Evolutionary conservation across 2,113 vertebrate species (phyloP).

Genomic region (Penelope pileata): DNA sequence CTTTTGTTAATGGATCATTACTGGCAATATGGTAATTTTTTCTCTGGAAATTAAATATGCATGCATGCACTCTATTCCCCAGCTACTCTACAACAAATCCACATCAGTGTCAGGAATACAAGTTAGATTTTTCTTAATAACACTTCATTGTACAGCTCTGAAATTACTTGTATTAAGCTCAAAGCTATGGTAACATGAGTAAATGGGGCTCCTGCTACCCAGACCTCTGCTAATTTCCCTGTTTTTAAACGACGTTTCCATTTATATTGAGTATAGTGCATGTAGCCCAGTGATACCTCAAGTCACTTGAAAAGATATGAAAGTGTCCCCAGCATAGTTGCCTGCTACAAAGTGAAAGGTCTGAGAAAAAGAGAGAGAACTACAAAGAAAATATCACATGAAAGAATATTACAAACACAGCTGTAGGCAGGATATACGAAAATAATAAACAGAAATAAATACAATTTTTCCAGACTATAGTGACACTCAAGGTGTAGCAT

Average conservation of each 20-base stretch:
- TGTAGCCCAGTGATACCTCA: neutral
- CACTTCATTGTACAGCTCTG: neutral
- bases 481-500: neutral
- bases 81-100: neutral
- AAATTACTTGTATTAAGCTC: neutral
- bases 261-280: neutral
- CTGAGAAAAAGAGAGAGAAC: neutral
- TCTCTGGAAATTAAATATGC: slow-evolving; percentile 5
- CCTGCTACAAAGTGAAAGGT: neutral
- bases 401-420: neutral
- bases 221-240: neutral
- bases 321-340: neutral
- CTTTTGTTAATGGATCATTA: neutral
- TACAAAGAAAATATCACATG: neutral
- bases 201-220: neutral
- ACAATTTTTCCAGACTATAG: neutral
- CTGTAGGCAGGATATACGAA: neutral
- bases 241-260: neutral
- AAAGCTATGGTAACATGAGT: neutral
- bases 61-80: neutral
- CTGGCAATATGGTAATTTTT: neutral
- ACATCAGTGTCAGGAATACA: neutral
- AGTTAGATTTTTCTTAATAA: neutral
- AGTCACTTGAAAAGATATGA: neutral
- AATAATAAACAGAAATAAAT: neutral